Base-by-base conservation (phyloP, 2,888 invertebrate species). In the Torymus texanus region DNA sequence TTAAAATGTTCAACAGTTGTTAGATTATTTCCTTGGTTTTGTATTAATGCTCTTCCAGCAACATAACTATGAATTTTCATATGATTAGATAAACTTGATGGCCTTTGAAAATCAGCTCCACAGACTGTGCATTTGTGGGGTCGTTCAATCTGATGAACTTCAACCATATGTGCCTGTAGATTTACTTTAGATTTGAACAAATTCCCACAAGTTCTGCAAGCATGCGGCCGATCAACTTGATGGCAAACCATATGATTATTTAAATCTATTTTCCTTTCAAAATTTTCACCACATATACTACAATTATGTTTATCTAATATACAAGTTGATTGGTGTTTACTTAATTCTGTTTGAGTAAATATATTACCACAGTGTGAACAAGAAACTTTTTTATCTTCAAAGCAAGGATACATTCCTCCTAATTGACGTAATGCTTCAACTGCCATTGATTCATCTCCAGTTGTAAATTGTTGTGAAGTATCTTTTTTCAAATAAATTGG, bases 81-180 rank as follows among this genome's bases (percentile, higher is more conserved):
- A 82, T 92, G 92, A 85, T 92, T 92, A 0, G 91, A 91, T 12
- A 92, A 86, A 83, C 92, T 92, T 55, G 91, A 91, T 53, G 91
- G 91, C 56, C 92, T 86, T 50, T 90, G 89, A 85, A 91, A 92
- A 50, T 90, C 88, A 14, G 90, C 89, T 10, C 90, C 91, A 78
- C 92, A 92, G 65, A 91, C 87, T 24, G 89, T 88, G 79, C 92
- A 92, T 56, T 87, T 89, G 68, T 90, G 89, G 12, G 87, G 85
- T 72, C 88, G 85, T 53, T 85, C 86, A 0, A 84, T 78, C 61
- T 87, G 88, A 74, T 89, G 90, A 1, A 85, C 84, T 78, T 88
- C 88, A 2, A 83, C 63, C 86, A 89, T 87, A 76, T 91, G 91
- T 11, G 86, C 83, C 53, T 89, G 88, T 1, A 91, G 84, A 79